Evolutionary conservation across 1,140 invertebrate genomes (phyloP).

Genomic region (Drosophila trapezifrons): DNA sequence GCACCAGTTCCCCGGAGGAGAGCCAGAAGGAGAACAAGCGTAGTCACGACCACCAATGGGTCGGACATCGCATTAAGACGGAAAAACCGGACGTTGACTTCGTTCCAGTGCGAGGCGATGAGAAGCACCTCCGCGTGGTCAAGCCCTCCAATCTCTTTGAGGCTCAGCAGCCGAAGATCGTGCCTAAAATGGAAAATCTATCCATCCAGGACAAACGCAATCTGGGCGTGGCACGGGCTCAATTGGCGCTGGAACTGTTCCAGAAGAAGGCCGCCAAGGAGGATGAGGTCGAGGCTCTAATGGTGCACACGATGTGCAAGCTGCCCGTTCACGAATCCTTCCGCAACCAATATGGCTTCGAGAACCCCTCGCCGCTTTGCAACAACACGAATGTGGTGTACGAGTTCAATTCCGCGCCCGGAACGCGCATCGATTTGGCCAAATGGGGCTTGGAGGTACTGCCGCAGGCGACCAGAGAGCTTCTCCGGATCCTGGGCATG

Average conservation of each 20-base stretch:
- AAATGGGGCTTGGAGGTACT: slow-evolving; percentile 60
- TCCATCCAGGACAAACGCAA: slow-evolving; percentile 28
- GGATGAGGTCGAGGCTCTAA: slow-evolving; percentile 22
- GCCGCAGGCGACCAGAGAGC: slow-evolving; percentile 29
- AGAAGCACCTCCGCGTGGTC: slow-evolving; percentile 16
- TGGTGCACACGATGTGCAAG: slow-evolving; percentile 56
- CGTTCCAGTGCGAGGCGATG: slow-evolving; percentile 4
- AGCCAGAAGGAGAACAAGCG: slow-evolving; percentile 14
- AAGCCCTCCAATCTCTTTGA: slow-evolving; percentile 15
- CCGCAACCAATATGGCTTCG: slow-evolving; percentile 27
- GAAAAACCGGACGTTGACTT: neutral
- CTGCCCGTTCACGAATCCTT: slow-evolving; percentile 30
- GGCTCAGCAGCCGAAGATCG: neutral
- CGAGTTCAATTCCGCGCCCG: slow-evolving; percentile 56
- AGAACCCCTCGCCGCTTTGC: slow-evolving; percentile 61
- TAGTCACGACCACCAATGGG: neutral
- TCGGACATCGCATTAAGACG: neutral
- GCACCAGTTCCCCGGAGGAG: neutral
- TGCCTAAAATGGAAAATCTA: neutral
- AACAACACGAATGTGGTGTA: slow-evolving; percentile 67
- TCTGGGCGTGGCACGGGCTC: slow-evolving; percentile 27
- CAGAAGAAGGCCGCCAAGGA: slow-evolving; percentile 11
- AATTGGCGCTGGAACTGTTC: slow-evolving; percentile 17
- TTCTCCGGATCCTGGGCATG: slow-evolving; percentile 53
- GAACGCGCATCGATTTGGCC: slow-evolving; percentile 31